Conservation (phyloP, 2,797 vertebrate species). For the Megaceryle alcyon region DNA sequence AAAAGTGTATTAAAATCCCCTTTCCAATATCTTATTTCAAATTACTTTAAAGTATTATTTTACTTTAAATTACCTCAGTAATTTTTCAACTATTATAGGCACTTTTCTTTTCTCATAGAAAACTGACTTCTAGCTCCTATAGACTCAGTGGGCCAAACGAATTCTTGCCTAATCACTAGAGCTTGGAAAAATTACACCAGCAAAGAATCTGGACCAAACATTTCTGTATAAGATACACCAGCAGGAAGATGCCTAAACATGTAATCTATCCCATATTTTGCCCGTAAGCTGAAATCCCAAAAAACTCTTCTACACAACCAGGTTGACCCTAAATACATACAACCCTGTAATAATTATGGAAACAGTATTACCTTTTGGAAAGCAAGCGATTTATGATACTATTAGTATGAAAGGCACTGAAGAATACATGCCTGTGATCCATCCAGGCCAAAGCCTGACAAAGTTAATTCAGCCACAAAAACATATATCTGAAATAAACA, state of each 20-base stretch:
- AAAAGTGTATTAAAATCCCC: not conserved
- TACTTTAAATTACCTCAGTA: not conserved
- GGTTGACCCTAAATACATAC: not conserved
- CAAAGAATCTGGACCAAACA: not conserved
- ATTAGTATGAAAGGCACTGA: not conserved
- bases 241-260: not conserved
- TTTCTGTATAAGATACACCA: not conserved
- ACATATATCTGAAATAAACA: not conserved
- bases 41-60: not conserved
- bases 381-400: not conserved
- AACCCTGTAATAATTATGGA: not conserved
- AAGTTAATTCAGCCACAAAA: not conserved
- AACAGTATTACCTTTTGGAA: not conserved
- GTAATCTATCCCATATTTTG: not conserved
- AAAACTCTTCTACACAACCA: not conserved
- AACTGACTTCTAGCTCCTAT: not conserved
- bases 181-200: not conserved
- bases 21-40: not conserved
- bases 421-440: not conserved
- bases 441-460: not conserved
- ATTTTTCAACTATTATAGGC: not conserved
- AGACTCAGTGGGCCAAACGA: not conserved
- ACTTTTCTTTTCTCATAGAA: not conserved
- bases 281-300: not conserved
- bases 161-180: not conserved